Percentiles rank a stretch among this genome's conserved stretches.
These are phyloP conservation scores for Laupala kohalensis DNA, from an alignment of 1,140 invertebrate species.

Conservation along the genomic window DNA sequence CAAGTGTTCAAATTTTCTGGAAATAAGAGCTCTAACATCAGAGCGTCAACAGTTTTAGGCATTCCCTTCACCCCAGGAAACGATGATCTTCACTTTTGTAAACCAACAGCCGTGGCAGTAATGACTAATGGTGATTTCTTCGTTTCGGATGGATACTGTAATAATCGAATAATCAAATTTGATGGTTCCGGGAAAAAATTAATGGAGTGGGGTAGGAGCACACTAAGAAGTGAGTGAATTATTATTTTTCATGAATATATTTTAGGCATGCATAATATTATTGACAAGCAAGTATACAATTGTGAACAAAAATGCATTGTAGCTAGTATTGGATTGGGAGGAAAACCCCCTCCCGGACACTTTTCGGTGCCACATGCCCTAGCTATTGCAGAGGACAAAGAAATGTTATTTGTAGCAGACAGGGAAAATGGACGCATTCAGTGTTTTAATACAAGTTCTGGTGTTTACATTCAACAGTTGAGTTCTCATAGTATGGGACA, in stretches of 20 bases:
- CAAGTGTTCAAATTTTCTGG: slow-evolving; percentile 74
- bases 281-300: too few relatives aligned
- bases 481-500: slow-evolving; percentile 44
- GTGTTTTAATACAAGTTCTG: slow-evolving; percentile 39
- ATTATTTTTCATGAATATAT: too few relatives aligned
- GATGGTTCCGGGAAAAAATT: slow-evolving; percentile 53
- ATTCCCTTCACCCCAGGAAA: slow-evolving; percentile 66
- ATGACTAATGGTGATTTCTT: slow-evolving; percentile 75
- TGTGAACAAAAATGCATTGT: background rate
- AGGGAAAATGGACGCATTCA: slow-evolving; percentile 78
- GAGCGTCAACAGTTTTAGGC: slow-evolving; percentile 54
- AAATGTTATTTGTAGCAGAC: slow-evolving; percentile 89
- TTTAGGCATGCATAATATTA: too few relatives aligned
- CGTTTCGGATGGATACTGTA: slow-evolving; percentile 92
- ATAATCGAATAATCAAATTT: slow-evolving; percentile 75
- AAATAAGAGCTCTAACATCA: background rate
- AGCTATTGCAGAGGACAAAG: slow-evolving; percentile 68
- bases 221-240: background rate
- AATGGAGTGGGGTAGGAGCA: slow-evolving; percentile 6
- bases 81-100: slow-evolving; percentile 71
- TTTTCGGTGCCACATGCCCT: slow-evolving; percentile 74
- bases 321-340: background rate
- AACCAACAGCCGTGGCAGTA: slow-evolving; percentile 85
- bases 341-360: slow-evolving; percentile 29
- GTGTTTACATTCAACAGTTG: slow-evolving; percentile 24